Conservation (phyloP, 2,797 vertebrate genomes). For the Microhierax caerulescens region DNA sequence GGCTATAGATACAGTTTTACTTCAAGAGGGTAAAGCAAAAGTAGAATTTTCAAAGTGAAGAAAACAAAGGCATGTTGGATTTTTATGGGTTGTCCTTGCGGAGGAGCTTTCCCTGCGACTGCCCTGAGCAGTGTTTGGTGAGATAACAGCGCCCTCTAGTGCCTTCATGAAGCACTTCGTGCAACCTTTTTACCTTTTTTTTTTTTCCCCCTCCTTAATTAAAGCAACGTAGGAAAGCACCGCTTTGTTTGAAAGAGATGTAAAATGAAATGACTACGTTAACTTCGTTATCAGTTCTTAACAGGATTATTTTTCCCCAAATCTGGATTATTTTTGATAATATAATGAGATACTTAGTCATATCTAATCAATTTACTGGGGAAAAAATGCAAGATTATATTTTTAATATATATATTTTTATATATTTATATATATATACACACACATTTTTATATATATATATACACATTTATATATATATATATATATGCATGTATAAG, state of each 20-base stretch:
- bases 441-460: too few relatives aligned
- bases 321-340: too few relatives aligned
- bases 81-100: not conserved
- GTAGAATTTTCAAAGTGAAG: not conserved
- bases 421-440: too few relatives aligned
- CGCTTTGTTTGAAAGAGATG: not conserved
- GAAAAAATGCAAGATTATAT: too few relatives aligned
- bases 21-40: slow-evolving; percentile 1
- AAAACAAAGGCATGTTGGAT: slow-evolving; percentile 43
- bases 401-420: too few relatives aligned
- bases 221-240: not conserved
- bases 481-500: not conserved
- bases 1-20: not conserved
- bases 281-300: not conserved
- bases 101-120: not conserved
- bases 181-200: too few relatives aligned
- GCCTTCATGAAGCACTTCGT: not conserved
- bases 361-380: not conserved
- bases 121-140: not conserved
- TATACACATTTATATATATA: too few relatives aligned
- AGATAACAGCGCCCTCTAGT: slow-evolving; percentile 75
- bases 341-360: not conserved
- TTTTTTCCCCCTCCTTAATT: fast-evolving
- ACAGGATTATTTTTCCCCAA: not conserved
- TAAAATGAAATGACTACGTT: not conserved